Evolutionary conservation across 2,888 invertebrate genomes (phyloP).

Genomic region (Megaustenia siamemsis): DNA sequence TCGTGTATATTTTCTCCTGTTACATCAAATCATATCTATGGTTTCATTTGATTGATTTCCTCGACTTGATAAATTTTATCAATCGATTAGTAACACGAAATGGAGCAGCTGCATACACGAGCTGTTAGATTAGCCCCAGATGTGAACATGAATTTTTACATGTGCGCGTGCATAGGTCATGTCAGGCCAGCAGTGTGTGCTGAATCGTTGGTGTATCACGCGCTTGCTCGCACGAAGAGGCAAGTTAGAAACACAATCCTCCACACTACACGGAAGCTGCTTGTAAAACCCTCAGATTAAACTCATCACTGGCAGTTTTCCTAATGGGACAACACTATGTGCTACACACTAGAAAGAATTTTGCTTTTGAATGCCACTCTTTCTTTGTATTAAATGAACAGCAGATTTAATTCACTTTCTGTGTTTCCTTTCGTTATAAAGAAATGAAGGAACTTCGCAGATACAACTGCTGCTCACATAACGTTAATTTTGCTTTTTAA

Average conservation of each 20-base stretch:
- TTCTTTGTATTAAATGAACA: no score
- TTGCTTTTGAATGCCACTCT: no score
- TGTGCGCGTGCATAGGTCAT: conserved; percentile 21
- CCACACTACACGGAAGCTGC: background rate
- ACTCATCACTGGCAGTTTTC: background rate
- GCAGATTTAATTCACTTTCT: no score
- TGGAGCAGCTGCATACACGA: background rate
- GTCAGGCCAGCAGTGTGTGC: background rate
- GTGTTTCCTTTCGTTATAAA: no score
- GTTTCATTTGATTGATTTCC: background rate
- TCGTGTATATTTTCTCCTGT: background rate
- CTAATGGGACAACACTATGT: no score
- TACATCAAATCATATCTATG: background rate
- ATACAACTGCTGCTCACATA: no score
- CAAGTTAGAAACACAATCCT: background rate
- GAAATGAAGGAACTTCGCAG: no score
- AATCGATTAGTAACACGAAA: background rate
- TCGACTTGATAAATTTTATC: conserved; percentile 1
- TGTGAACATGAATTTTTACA: background rate
- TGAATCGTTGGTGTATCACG: background rate
- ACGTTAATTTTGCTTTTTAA: no score
- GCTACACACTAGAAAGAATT: no score
- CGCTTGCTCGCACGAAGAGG: background rate
- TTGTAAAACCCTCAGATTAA: background rate
- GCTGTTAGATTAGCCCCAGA: background rate